Base-by-base conservation (phyloP, 2,113 vertebrate species). In the Origma solitaria region DNA sequence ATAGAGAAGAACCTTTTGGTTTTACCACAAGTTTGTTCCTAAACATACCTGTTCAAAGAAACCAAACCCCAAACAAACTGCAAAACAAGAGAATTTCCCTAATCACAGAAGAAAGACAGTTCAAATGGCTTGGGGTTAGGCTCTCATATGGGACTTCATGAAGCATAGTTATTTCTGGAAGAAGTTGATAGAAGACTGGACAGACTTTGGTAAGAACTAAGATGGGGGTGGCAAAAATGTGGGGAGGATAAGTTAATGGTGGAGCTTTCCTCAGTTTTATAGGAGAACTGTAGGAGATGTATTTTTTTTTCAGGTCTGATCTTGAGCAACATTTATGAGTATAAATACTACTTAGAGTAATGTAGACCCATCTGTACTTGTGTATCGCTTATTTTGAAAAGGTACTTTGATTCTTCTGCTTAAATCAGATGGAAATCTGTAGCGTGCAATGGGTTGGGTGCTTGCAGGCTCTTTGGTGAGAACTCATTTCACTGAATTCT, bases 191-290 rank as follows among this genome's bases (percentile, higher is more conserved):
- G 35, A 77, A 69, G 30, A 84, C 57, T 60, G 37, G 18, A 20
- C 25, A 42, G 65, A 17, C 20, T 92, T 8, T 42, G 30, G 10
- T 75, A 42, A 60, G 27, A 61, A 60, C 8, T 64, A 15, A 49
- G 18, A 13, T 33, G 11, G 6, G 7, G 2, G 2, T 6, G 12
- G 25, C 15, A 62, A 27, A 60, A 64, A 31, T 2, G 0, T 71
- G 5, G 9, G 20, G 13, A 56, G 8, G 31, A 2, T 42, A 76
- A 83, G 7, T 60, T 89, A 54, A 45, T 53, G 47, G 11, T 50
- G 13, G 7, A 61, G 9, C 25, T 75, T 93, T 92, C 8, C 6
- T 69, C 54, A 19, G 57, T 73, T 50, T 23, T 30, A 0, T 25
- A 2, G 0, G n/a, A 60, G 33, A 83, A 75, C 49, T 83, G 6